Evolutionary conservation across 2,888 invertebrate genomes (phyloP), one percentile per base, ranked within the genome.

Genomic region (Ypsolopha scabrella): DNA sequence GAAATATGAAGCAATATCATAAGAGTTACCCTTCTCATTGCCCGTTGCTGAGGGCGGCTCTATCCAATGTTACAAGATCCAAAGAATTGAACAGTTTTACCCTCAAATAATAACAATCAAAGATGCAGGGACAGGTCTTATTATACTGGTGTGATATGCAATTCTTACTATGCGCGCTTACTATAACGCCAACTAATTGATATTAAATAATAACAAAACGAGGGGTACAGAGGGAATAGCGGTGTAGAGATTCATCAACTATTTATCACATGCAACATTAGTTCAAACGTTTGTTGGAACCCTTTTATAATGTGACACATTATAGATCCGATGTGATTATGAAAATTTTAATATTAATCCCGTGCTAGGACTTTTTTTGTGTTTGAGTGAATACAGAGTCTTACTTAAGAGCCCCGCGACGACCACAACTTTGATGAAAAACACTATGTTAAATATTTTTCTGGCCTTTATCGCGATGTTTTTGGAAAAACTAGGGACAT

Each of bases 201-300:
- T 74, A 72, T 72, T 69, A 70, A 74, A 76, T 71, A 73, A 70
- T 67, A 62, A 58, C 54, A 41, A n/a, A 48, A n/a, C 39, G 54
- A 61, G 65, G 73, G 69, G 68, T 65, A 60, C 60, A 53, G 53
- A 55, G 57, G 59, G 59, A 60, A 57, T 54, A 50, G 37, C 43
- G 53, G 52, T 52, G 50, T 55, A 51, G 39, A 51, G 53, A 46
- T 48, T 43, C 36, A 13, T 49, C 44, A 39, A 49, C 68, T 65
- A 72, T 72, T 70, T 60, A 66, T 63, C 53, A 58, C 60, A 53
- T 55, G 57, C 54, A 53, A 57, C 57, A 60, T 56, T 53, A 54
- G 55, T 57, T 59, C 57, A 61, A 65, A 59, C 67, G 67, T 51
- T 53, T 43, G 51, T 52, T 48, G n/a, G 51, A 41, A 44, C 11